Percentiles rank a stretch among this genome's conserved stretches.
These are phyloP conservation scores for Pterobdella sp. DNA, from an alignment of 2,888 invertebrate genomes.

Conservation along the genomic window DNA sequence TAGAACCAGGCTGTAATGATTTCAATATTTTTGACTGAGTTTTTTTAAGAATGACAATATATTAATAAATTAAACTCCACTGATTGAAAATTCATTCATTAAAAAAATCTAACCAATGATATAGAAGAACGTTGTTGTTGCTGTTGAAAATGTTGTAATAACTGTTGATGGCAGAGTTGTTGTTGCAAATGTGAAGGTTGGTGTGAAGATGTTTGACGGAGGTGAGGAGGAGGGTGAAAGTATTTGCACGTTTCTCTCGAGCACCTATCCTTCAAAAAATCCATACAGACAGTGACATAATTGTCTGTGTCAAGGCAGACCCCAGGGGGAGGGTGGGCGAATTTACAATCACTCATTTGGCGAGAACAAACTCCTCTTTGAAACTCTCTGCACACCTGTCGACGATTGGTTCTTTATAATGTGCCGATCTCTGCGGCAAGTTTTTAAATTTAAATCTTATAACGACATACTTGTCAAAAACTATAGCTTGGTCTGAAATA, in stretches of 20 bases:
- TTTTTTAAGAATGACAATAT: not conserved
- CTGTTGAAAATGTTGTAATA: conserved; percentile 20
- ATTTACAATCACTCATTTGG: conserved; percentile 93
- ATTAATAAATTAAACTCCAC: not conserved
- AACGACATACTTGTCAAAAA: no score
- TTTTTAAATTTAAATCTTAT: no score
- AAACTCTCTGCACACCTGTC: conserved; percentile 79
- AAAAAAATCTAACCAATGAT: conserved; percentile 19
- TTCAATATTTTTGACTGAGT: conserved; percentile 2
- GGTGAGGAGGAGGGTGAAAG: conserved; percentile 99
- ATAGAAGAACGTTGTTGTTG: conserved; percentile 18
- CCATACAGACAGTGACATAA: conserved; percentile 99
- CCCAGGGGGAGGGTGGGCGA: conserved; percentile 91
- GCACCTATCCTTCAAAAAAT: conserved; percentile 76
- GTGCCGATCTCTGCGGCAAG: no score
- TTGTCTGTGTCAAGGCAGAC: conserved; percentile 89
- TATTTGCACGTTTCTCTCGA: conserved; percentile 98
- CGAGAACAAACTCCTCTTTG: conserved; percentile 97
- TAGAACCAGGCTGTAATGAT: conserved; percentile 7
- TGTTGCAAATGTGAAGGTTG: not conserved
- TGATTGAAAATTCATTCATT: not conserved
- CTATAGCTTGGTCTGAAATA: no score
- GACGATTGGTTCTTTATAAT: no score
- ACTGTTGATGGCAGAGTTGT: conserved; percentile 3
- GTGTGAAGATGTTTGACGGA: conserved; percentile 59